Conservation (phyloP, 2,888 invertebrate species). For the Geophilus truncorum region DNA sequence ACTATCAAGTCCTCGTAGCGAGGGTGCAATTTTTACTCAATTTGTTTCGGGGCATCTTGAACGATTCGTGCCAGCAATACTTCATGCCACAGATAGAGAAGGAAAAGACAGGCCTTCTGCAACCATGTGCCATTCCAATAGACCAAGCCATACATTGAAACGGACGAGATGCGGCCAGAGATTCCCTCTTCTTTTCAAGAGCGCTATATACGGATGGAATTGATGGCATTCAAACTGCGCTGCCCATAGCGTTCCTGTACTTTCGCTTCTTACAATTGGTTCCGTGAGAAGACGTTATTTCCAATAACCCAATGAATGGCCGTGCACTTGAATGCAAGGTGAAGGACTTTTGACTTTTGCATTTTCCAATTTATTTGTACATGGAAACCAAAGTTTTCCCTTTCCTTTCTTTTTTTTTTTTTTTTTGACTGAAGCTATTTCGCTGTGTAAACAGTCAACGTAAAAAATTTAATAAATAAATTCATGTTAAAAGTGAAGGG, state of each 20-base stretch:
- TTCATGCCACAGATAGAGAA: conserved; percentile 21
- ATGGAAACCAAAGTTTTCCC: neutral
- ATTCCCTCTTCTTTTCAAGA: conserved; percentile 14
- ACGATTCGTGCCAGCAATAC: conserved; percentile 27
- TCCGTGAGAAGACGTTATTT: conserved; percentile 19
- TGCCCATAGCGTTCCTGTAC: conserved; percentile 23
- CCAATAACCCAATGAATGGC: neutral
- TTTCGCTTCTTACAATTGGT: neutral
- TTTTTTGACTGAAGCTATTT: neutral
- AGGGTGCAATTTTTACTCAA: conserved; percentile 27
- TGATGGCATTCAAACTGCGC: conserved; percentile 23
- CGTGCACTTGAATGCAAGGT: neutral
- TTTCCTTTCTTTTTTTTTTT: neutral
- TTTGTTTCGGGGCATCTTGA: conserved; percentile 27
- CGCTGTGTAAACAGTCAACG: neutral
- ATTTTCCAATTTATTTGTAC: neutral
- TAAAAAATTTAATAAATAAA: neutral
- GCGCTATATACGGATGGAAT: conserved; percentile 11
- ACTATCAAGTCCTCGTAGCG: conserved; percentile 11
- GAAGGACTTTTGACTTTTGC: conserved; percentile 3
- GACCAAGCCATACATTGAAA: conserved; percentile 27
- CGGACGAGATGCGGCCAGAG: conserved; percentile 25
- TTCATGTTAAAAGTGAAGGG: neutral
- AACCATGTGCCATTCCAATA: conserved; percentile 27
- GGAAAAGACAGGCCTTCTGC: conserved; percentile 23